Percentiles rank a stretch among this genome's conserved stretches.
Evolutionary conservation across 1,140 invertebrate species (phyloP).

Genomic region (Latrodectus geometricus): DNA sequence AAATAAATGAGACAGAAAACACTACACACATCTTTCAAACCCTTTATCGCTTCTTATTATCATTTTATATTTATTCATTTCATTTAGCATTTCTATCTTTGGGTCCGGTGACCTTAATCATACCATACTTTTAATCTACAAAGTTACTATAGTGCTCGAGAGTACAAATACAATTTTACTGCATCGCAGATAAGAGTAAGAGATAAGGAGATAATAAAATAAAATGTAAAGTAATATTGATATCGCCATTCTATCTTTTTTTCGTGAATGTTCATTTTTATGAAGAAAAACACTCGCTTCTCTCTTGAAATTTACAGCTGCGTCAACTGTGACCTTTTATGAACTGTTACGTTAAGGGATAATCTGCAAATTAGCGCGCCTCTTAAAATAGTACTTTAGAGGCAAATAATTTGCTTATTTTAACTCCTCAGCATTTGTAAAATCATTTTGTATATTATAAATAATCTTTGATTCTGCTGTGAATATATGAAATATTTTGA

Average conservation of each 20-base stretch:
- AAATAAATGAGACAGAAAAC: not conserved
- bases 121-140: conserved; percentile 29
- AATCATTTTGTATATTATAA: too few relatives aligned
- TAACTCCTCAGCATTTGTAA: too few relatives aligned
- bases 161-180: conserved; percentile 52
- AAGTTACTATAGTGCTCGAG: conserved; percentile 40
- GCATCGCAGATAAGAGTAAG: conserved; percentile 16
- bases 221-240: conserved; percentile 20
- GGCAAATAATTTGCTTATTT: too few relatives aligned
- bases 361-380: not conserved
- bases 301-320: conserved; percentile 8
- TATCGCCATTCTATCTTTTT: conserved; percentile 26
- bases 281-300: conserved; percentile 12
- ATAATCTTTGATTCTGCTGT: too few relatives aligned
- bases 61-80: conserved; percentile 18
- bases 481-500: too few relatives aligned
- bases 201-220: conserved; percentile 1
- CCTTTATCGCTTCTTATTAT: conserved; percentile 31
- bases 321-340: conserved; percentile 16
- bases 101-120: conserved; percentile 27
- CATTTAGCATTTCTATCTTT: conserved; percentile 12
- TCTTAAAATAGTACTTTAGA: too few relatives aligned
- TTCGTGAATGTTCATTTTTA: conserved; percentile 45
- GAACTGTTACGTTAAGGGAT: not conserved
- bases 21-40: conserved; percentile 10